Conservation (phyloP, 2,888 invertebrate genomes). For the Athalia circularis region DNA sequence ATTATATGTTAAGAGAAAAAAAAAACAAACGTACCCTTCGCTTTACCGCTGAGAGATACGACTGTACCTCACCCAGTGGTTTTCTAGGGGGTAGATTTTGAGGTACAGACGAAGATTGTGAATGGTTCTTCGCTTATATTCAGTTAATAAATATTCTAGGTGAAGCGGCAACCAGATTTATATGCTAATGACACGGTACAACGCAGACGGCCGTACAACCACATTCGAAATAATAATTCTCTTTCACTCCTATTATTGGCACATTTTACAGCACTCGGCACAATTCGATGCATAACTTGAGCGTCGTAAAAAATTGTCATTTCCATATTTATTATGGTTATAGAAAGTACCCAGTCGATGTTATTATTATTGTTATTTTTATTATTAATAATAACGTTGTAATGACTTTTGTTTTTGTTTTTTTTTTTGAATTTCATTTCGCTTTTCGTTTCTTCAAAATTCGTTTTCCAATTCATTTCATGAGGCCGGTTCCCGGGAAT, state of each 20-base stretch:
- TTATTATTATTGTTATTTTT: background rate
- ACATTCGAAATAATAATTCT: conserved; percentile 54
- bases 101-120: background rate
- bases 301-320: conserved; percentile 17
- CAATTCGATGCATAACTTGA: conserved; percentile 61
- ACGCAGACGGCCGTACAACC: conserved; percentile 49
- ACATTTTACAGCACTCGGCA: conserved; percentile 54
- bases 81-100: background rate
- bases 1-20: no score
- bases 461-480: no score
- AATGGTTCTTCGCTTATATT: conserved; percentile 13
- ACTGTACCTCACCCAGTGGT: background rate
- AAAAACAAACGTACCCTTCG: no score
- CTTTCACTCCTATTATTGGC: conserved; percentile 57
- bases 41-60: no score
- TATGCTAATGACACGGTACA: conserved; percentile 60
- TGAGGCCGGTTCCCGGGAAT: no score
- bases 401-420: no score
- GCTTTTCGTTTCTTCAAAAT: no score
- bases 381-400: no score
- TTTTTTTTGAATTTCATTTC: no score
- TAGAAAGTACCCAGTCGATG: background rate
- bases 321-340: conserved; percentile 29
- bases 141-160: conserved; percentile 52
- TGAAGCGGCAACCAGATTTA: conserved; percentile 60